These are phyloP conservation scores for Salvelinus alpinus DNA, from an alignment of 2,113 vertebrate genomes.

Conservation along the genomic window DNA sequence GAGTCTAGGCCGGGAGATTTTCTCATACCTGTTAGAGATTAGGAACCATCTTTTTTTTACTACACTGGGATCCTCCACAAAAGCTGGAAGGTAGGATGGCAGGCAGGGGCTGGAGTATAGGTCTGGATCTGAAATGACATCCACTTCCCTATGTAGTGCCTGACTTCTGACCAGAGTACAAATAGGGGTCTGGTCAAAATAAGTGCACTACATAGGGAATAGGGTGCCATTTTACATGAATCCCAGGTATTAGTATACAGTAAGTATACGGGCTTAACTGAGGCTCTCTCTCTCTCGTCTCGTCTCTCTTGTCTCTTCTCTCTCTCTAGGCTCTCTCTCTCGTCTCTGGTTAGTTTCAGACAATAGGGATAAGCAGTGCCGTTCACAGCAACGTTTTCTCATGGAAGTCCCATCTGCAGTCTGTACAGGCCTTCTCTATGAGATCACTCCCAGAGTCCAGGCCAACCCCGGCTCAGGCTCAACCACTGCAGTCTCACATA, in stretches of 20 bases:
- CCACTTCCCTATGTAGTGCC: no score
- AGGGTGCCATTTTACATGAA: no score
- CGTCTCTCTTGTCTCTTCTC: no score
- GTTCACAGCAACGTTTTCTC: constrained; percentile 75
- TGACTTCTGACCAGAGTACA: no score
- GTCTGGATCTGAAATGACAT: no score
- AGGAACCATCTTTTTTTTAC: constrained; percentile 20
- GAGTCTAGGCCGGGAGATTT: constrained; percentile 7
- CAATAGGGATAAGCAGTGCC: constrained; percentile 63
- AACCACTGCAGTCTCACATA: constrained; percentile 42
- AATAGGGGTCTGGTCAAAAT: no score
- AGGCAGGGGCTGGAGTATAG: constrained; percentile 37
- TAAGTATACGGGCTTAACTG: background rate
- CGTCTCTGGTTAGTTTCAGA: constrained; percentile 84
- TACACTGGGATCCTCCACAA: constrained; percentile 38
- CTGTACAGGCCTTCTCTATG: constrained; percentile 70
- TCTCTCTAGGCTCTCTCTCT: constrained; percentile 12
- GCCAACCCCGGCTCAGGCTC: constrained; percentile 76
- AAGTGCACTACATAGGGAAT: no score
- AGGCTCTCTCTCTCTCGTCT: background rate
- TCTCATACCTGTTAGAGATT: constrained; percentile 49
- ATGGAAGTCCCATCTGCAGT: constrained; percentile 79
- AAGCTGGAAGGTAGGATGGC: constrained; percentile 53
- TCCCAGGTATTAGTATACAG: no score
- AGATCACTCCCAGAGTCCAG: constrained; percentile 76